Evolutionary conservation across 2,888 invertebrate genomes (phyloP).

Genomic region (Lasioglossum leucozonium): DNA sequence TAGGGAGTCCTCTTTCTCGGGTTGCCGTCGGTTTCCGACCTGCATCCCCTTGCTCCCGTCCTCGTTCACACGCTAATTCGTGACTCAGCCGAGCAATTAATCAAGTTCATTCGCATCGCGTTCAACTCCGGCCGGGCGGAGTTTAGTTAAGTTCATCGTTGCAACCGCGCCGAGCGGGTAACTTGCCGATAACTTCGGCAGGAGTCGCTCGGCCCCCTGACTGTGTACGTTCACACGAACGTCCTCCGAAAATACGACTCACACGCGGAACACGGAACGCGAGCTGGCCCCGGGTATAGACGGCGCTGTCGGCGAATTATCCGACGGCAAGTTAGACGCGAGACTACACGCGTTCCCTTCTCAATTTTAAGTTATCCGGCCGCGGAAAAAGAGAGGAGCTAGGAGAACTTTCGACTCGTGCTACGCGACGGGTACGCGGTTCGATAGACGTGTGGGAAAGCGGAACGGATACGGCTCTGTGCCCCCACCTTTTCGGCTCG

Average conservation of each 20-base stretch:
- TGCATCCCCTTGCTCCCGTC: slow-evolving; percentile 40
- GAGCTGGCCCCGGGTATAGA: background rate
- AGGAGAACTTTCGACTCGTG: background rate
- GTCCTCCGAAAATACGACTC: slow-evolving; percentile 20
- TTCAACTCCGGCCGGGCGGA: slow-evolving; percentile 46
- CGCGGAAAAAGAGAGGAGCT: background rate
- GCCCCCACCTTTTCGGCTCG: background rate
- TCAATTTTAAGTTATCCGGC: background rate
- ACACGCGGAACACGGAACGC: background rate
- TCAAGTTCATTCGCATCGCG: slow-evolving; percentile 75
- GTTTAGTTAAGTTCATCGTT: slow-evolving; percentile 66
- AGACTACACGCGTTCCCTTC: background rate
- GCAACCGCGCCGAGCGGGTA: slow-evolving; percentile 40
- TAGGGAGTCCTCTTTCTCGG: slow-evolving; percentile 13
- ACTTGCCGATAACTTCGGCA: slow-evolving; percentile 40
- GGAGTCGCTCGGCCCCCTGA: background rate
- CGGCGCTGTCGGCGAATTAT: slow-evolving; percentile 1
- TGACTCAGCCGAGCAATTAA: slow-evolving; percentile 78
- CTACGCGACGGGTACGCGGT: background rate
- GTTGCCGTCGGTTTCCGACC: slow-evolving; percentile 33
- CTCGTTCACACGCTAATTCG: slow-evolving; percentile 73
- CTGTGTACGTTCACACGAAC: background rate
- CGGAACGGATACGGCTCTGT: background rate
- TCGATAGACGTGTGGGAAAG: background rate
- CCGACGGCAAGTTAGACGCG: background rate